Percentiles rank a stretch among this genome's conserved stretches.
Evolutionary conservation across 1,140 invertebrate species (phyloP).

Genomic region (Maniola jurtina): DNA sequence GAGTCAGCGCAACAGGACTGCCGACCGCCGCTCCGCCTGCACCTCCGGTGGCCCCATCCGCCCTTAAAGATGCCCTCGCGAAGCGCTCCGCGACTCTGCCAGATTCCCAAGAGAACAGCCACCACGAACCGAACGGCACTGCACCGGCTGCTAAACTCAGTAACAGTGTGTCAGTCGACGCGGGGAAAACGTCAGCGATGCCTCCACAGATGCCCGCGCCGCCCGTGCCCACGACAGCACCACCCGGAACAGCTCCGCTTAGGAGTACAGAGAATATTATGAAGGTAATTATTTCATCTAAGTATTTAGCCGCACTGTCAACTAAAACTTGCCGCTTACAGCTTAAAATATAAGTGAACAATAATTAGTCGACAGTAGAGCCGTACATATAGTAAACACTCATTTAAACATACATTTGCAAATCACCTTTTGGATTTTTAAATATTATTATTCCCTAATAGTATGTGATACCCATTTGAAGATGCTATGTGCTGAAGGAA

Average conservation of each 20-base stretch:
- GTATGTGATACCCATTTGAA: too few species aligned
- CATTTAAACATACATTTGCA: too few species aligned
- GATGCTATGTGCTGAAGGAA: too few species aligned
- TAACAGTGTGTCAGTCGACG: constrained; percentile 67
- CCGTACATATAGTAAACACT: too few species aligned
- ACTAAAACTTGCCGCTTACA: too few species aligned
- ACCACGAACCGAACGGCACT: constrained; percentile 64
- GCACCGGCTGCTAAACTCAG: constrained; percentile 53
- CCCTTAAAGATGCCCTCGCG: constrained; percentile 66
- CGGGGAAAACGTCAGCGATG: constrained; percentile 72
- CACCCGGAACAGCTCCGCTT: constrained; percentile 53
- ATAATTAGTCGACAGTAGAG: too few species aligned
- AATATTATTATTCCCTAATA: too few species aligned
- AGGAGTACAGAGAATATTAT: constrained; percentile 71
- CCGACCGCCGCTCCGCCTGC: constrained; percentile 62
- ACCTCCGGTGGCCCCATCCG: constrained; percentile 57
- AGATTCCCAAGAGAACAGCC: constrained; percentile 62
- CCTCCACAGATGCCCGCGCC: constrained; percentile 75
- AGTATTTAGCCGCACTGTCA: too few species aligned
- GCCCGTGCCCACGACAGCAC: constrained; percentile 59
- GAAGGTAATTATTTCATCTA: constrained; percentile 45
- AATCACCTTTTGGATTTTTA: too few species aligned
- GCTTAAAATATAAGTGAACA: too few species aligned
- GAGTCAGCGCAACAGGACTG: constrained; percentile 59
- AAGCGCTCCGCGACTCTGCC: constrained; percentile 65